Conservation (phyloP, 2,888 invertebrate species). For the Brachylomia viminalis region DNA sequence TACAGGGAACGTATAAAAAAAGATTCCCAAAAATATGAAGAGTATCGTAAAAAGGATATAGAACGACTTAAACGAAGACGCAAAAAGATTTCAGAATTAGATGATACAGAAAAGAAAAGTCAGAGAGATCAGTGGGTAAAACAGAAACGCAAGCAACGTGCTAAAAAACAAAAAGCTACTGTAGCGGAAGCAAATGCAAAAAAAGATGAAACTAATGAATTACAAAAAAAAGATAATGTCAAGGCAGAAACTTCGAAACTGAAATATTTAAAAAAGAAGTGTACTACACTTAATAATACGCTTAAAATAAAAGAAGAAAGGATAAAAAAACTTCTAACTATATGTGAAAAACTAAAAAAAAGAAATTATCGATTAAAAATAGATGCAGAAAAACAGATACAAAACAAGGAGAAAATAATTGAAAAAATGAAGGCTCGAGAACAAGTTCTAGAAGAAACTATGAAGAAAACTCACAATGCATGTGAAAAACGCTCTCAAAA, state of each 20-base stretch:
- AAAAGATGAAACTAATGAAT: slow-evolving; percentile 10
- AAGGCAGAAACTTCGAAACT: slow-evolving; percentile 2
- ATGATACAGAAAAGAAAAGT: slow-evolving; percentile 4
- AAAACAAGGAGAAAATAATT: not conserved
- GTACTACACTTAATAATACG: not conserved
- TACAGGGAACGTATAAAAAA: slow-evolving; percentile 8
- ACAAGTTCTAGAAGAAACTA: slow-evolving; percentile 1
- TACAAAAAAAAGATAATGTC: slow-evolving; percentile 10
- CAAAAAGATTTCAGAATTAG: slow-evolving; percentile 7
- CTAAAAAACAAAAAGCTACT: slow-evolving; percentile 9
- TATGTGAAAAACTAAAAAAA: not conserved
- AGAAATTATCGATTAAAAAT: not conserved
- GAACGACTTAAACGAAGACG: slow-evolving; percentile 10
- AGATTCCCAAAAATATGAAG: not conserved
- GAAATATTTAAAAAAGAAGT: slow-evolving; percentile 14
- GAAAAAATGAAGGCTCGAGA: not conserved
- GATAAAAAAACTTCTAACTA: not conserved
- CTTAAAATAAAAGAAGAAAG: no score
- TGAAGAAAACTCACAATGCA: not conserved
- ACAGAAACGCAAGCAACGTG: slow-evolving; percentile 10
- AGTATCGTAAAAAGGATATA: not conserved
- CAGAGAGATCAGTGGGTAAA: slow-evolving; percentile 15
- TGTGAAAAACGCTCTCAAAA: slow-evolving; percentile 3
- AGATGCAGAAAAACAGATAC: not conserved
- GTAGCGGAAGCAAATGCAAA: slow-evolving; percentile 4